phyloP scores from a whole-genome alignment of 2,113 vertebrate species.

The Tonatia bakeri region DNA sequence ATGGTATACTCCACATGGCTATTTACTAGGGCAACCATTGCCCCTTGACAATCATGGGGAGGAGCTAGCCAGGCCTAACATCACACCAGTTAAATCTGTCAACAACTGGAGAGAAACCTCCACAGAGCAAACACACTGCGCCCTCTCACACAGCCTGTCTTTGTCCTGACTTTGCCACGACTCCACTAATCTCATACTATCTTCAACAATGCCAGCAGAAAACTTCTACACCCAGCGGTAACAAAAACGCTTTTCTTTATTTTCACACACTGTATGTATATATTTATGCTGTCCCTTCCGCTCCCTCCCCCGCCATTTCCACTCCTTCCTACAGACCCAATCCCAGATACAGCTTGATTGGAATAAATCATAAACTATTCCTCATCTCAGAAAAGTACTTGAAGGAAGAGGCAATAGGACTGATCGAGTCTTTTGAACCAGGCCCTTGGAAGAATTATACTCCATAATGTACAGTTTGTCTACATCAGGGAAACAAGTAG shows the following conservation, averaged over 20 bases:
- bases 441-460: neutral
- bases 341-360: slow-evolving; percentile 35
- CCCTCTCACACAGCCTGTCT: slow-evolving; percentile 77
- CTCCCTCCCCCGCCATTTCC: slow-evolving; percentile 15
- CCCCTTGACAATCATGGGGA: slow-evolving; percentile 73
- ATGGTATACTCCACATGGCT: slow-evolving; percentile 72
- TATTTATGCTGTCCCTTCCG: slow-evolving; percentile 72
- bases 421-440: neutral
- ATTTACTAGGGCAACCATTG: slow-evolving; percentile 60
- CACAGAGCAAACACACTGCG: slow-evolving; percentile 78
- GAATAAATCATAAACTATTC: slow-evolving; percentile 44
- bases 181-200: slow-evolving; percentile 78
- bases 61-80: slow-evolving; percentile 69
- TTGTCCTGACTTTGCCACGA: slow-evolving; percentile 76
- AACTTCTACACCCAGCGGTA: slow-evolving; percentile 67
- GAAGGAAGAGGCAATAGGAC: neutral
- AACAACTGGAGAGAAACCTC: slow-evolving; percentile 76
- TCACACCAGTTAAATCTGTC: slow-evolving; percentile 81
- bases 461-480: neutral
- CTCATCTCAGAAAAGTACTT: neutral
- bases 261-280: slow-evolving; percentile 67
- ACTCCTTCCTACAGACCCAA: slow-evolving; percentile 50
- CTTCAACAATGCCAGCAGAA: slow-evolving; percentile 73
- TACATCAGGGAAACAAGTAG: neutral
- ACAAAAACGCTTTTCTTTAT: slow-evolving; percentile 79